These are phyloP conservation scores for Nettapus auritus DNA, from an alignment of 2,113 vertebrate genomes.

Conservation along the genomic window DNA sequence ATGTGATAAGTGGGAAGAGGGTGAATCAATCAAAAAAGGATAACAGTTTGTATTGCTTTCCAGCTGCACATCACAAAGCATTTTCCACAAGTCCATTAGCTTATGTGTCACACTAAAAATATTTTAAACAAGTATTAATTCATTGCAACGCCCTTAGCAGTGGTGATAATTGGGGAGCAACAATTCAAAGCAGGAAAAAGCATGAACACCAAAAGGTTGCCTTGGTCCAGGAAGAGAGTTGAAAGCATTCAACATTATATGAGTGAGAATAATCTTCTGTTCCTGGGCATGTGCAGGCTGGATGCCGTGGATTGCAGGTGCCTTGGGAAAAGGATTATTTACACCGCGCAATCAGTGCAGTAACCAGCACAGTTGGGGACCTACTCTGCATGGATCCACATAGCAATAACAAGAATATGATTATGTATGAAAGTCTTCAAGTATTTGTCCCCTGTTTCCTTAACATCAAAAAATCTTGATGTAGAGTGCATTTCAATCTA, in stretches of 20 bases:
- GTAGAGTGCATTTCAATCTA: background rate
- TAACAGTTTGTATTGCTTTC: background rate
- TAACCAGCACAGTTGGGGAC: background rate
- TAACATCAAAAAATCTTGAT: background rate
- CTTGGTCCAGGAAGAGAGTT: background rate
- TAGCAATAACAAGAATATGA: background rate
- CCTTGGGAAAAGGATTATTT: background rate
- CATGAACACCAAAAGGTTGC: background rate
- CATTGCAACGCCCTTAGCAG: background rate
- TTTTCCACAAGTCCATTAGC: background rate
- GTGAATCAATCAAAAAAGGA: background rate
- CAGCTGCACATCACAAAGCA: accelerated
- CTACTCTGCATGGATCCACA: background rate
- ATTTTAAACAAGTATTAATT: background rate
- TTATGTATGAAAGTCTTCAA: background rate
- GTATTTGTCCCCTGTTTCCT: background rate
- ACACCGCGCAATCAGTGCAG: background rate
- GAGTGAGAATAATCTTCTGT: background rate
- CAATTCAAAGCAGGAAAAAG: background rate
- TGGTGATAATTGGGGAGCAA: background rate
- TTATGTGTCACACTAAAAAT: background rate
- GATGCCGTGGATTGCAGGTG: background rate
- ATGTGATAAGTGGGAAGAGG: background rate
- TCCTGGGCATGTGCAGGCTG: background rate
- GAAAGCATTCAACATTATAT: background rate